These are phyloP conservation scores for Sturnus vulgaris DNA, from an alignment of 2,113 vertebrate genomes.

Conservation along the genomic window DNA sequence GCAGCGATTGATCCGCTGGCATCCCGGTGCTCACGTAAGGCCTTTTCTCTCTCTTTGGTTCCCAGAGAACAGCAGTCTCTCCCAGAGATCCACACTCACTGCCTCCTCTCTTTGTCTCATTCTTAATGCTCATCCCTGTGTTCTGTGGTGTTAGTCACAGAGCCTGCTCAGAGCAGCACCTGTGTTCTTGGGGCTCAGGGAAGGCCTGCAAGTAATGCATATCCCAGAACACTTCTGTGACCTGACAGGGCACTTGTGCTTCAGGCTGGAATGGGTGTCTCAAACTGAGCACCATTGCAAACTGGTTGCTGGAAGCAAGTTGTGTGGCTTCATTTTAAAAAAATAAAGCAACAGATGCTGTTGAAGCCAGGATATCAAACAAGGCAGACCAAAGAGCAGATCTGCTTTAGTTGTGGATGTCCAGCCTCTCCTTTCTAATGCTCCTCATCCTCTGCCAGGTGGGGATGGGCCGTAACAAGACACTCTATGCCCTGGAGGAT, in stretches of 20 bases:
- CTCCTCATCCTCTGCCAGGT: conserved; percentile 73
- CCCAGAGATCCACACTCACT: background rate
- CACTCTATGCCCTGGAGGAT: conserved; percentile 88
- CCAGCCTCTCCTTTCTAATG: background rate
- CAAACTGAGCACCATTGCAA: background rate
- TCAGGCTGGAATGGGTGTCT: background rate
- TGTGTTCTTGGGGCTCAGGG: background rate
- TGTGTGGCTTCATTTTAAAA: background rate
- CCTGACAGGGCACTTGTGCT: background rate
- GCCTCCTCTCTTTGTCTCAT: background rate
- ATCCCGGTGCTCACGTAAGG: conserved; percentile 92
- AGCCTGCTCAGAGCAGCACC: background rate
- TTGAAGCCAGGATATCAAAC: background rate
- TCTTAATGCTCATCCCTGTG: background rate
- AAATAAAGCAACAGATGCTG: background rate
- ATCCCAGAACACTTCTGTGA: background rate
- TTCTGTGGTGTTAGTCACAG: background rate
- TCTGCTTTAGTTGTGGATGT: background rate
- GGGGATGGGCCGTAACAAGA: conserved; percentile 88
- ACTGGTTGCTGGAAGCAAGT: background rate
- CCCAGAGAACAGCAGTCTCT: background rate
- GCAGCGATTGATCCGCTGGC: conserved; percentile 87
- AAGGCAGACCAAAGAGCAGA: background rate
- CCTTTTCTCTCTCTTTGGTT: background rate
- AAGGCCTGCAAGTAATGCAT: background rate